Conservation (phyloP, 2,113 vertebrate genomes). For the Zosterops pallidus region DNA sequence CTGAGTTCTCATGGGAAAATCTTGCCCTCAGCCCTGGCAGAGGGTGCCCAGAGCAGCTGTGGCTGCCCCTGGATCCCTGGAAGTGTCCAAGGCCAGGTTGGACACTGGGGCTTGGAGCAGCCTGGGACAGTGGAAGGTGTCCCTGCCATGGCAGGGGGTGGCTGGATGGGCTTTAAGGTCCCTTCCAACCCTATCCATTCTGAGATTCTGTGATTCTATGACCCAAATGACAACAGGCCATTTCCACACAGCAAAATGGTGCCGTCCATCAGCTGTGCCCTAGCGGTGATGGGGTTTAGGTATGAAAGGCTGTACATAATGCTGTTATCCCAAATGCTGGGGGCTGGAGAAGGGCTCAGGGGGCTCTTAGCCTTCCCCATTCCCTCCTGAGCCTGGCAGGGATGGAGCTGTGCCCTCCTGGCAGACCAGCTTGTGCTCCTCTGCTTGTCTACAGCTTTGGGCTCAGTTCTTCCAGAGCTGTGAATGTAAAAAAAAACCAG, state of each 20-base stretch:
- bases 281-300: rapidly evolving
- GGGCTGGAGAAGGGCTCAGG: not conserved
- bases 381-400: not conserved
- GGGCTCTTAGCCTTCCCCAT: not conserved
- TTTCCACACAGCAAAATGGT: not conserved
- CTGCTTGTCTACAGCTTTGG: not conserved
- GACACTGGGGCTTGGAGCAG: not conserved
- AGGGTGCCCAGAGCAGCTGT: not conserved
- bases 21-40: not conserved
- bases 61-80: not conserved
- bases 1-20: not conserved
- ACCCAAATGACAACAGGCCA: not conserved
- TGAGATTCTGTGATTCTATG: not conserved
- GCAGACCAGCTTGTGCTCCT: not conserved
- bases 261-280: not conserved
- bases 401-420: not conserved
- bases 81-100: not conserved
- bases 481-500: not conserved
- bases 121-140: not conserved
- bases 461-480: not conserved
- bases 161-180: not conserved
- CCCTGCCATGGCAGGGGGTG: not conserved
- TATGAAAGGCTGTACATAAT: not conserved
- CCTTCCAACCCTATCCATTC: not conserved
- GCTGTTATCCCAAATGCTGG: not conserved